phyloP scores from a whole-genome alignment of 2,888 invertebrate species.

The Eudemis profundana region DNA sequence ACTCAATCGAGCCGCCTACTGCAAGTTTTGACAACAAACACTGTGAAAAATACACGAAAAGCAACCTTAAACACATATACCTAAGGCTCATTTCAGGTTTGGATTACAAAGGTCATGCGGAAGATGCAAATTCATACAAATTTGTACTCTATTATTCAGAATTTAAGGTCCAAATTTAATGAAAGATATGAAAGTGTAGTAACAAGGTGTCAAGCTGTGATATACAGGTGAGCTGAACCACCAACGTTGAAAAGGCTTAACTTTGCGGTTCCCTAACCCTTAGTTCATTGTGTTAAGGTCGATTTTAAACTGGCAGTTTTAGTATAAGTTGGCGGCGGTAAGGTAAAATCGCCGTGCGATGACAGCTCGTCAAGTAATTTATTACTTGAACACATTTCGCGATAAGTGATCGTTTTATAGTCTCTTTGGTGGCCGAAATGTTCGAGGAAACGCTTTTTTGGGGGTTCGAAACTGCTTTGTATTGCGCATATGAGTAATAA shows the following conservation, averaged over 20 bases:
- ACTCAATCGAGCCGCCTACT: slow-evolving; percentile 71
- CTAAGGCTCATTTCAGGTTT: not conserved
- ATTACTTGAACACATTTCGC: slow-evolving; percentile 38
- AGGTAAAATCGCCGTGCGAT: slow-evolving; percentile 46
- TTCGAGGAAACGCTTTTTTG: slow-evolving; percentile 32
- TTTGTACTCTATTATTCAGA: not conserved
- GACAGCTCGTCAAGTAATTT: slow-evolving; percentile 42
- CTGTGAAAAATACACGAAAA: not conserved
- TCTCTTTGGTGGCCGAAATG: slow-evolving; percentile 32
- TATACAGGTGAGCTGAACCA: slow-evolving; percentile 72
- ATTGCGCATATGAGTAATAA: slow-evolving; percentile 6
- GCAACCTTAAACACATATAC: not conserved
- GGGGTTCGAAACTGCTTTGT: slow-evolving; percentile 41
- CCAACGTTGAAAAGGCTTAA: slow-evolving; percentile 56
- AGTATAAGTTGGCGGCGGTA: slow-evolving; percentile 18
- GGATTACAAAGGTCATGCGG: not conserved
- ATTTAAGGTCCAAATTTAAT: slow-evolving; percentile 45
- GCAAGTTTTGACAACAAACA: slow-evolving; percentile 60
- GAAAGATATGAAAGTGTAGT: slow-evolving; percentile 38
- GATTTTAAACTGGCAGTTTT: not conserved
- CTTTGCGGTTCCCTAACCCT: slow-evolving; percentile 26
- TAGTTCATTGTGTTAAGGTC: slow-evolving; percentile 32
- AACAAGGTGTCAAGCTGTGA: slow-evolving; percentile 73
- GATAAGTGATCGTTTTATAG: slow-evolving; percentile 41
- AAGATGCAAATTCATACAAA: slow-evolving; percentile 22